These are phyloP conservation scores for Mastacembelus armatus DNA, from an alignment of 2,797 vertebrate genomes.

Conservation along the genomic window DNA sequence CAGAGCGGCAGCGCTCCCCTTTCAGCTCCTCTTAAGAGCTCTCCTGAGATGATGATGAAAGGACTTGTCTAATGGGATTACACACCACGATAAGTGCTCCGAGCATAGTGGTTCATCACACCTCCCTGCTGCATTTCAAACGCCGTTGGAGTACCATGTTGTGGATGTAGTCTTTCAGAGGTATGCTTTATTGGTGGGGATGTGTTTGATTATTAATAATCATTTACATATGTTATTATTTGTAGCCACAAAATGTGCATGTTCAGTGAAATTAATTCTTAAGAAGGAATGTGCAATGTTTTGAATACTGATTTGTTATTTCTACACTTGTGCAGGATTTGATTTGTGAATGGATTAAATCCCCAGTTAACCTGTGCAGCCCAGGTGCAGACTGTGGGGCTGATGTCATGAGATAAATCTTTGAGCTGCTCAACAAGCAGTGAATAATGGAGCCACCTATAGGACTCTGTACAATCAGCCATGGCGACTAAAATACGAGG, in stretches of 20 bases:
- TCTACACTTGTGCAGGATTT: slow-evolving; percentile 1
- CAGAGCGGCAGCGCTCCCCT: slow-evolving; percentile 39
- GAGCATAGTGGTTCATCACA: slow-evolving; percentile 66
- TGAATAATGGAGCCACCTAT: neutral
- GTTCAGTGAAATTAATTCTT: neutral
- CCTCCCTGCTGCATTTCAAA: slow-evolving; percentile 65
- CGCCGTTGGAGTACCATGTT: slow-evolving; percentile 34
- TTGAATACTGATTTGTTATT: neutral
- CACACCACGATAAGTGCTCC: slow-evolving; percentile 74
- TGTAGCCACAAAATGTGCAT: neutral
- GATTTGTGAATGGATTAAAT: slow-evolving; percentile 33
- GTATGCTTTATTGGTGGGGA: slow-evolving; percentile 27
- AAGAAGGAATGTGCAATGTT: neutral
- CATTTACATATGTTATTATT: slow-evolving; percentile 1
- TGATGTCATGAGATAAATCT: slow-evolving; percentile 54
- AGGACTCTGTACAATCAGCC: neutral
- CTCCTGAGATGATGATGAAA: slow-evolving; percentile 78
- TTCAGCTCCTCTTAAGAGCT: slow-evolving; percentile 65
- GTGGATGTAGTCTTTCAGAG: slow-evolving; percentile 30
- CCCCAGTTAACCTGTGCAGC: slow-evolving; percentile 26
- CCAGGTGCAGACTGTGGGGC: slow-evolving; percentile 7
- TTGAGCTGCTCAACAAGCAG: slow-evolving; percentile 22
- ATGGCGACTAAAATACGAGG: neutral
- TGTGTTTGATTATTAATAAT: slow-evolving; percentile 15
- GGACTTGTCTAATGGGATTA: slow-evolving; percentile 79